These are phyloP conservation scores for Ochropleura leucogaster DNA, from an alignment of 2,888 invertebrate genomes.

Conservation along the genomic window DNA sequence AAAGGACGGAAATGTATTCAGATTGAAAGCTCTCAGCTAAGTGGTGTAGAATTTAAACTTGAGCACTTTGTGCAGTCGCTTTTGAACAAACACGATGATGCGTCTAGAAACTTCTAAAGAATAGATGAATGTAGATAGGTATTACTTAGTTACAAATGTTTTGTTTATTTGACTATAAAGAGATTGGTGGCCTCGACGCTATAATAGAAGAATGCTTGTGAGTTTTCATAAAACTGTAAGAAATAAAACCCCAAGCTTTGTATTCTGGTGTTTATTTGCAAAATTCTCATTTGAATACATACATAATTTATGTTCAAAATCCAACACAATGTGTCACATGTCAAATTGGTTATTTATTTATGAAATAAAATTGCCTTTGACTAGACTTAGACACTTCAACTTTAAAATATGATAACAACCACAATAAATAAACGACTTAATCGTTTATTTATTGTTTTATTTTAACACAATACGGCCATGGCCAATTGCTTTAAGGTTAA, in stretches of 20 bases:
- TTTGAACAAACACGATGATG: slow-evolving; percentile 81
- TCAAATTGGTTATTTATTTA: slow-evolving; percentile 8
- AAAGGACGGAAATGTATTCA: slow-evolving; percentile 63
- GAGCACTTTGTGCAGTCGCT: slow-evolving; percentile 77
- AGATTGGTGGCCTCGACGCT: slow-evolving; percentile 50
- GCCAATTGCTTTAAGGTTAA: background rate
- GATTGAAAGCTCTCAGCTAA: slow-evolving; percentile 72
- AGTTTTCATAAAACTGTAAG: slow-evolving; percentile 50
- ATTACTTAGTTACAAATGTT: slow-evolving; percentile 69
- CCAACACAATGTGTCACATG: background rate
- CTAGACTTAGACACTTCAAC: background rate
- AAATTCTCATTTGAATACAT: slow-evolving; percentile 40
- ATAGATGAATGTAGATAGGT: slow-evolving; percentile 70
- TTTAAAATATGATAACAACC: background rate
- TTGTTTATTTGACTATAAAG: slow-evolving; percentile 69
- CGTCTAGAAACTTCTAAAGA: slow-evolving; percentile 86
- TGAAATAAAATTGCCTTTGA: background rate
- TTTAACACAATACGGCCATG: background rate
- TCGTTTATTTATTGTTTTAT: background rate
- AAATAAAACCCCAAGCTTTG: slow-evolving; percentile 40
- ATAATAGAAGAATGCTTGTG: slow-evolving; percentile 40
- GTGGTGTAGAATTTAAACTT: slow-evolving; percentile 78
- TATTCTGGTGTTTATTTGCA: slow-evolving; percentile 44
- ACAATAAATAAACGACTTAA: background rate
- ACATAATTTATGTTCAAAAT: slow-evolving; percentile 26